Evolutionary conservation across 1,140 invertebrate species (phyloP).

Genomic region (Caenorhabditis inopinata): DNA sequence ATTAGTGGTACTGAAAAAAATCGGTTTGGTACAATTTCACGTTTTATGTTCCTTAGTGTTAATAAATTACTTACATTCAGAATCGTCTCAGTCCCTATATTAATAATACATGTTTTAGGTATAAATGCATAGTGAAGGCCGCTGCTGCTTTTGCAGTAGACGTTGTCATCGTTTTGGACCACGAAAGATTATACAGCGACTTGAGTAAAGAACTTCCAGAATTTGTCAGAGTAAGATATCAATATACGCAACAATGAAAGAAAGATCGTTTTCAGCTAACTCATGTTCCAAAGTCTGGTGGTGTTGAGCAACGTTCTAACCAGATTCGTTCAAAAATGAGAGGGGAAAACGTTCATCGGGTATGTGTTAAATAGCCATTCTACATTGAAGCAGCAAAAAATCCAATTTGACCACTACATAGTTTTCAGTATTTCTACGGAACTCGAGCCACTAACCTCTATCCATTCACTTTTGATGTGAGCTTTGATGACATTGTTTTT

Average conservation of each 20-base stretch:
- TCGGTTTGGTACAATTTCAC: too few species aligned
- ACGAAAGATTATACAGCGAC: slow-evolving; percentile 92
- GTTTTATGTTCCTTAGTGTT: too few species aligned
- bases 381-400: too few species aligned
- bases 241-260: too few species aligned
- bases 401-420: too few species aligned
- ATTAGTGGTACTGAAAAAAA: too few species aligned
- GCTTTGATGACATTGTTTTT: slow-evolving; percentile 82
- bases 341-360: slow-evolving; percentile 39
- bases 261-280: not conserved
- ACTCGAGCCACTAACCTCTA: slow-evolving; percentile 60
- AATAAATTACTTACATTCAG: too few species aligned
- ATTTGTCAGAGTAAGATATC: slow-evolving; percentile 82
- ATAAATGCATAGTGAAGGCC: slow-evolving; percentile 73
- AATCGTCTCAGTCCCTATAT: slow-evolving; percentile 69
- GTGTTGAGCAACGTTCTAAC: slow-evolving; percentile 72
- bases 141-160: slow-evolving; percentile 89
- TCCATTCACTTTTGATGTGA: slow-evolving; percentile 81
- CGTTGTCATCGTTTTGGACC: slow-evolving; percentile 90
- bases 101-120: slow-evolving; percentile 61
- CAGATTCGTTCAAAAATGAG: slow-evolving; percentile 37
- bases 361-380: too few species aligned
- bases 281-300: slow-evolving; percentile 91
- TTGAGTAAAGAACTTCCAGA: slow-evolving; percentile 86
- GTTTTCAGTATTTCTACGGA: slow-evolving; percentile 93